Base-by-base conservation (phyloP, 2,888 invertebrate genomes). In the Drosophila subquinaria region DNA sequence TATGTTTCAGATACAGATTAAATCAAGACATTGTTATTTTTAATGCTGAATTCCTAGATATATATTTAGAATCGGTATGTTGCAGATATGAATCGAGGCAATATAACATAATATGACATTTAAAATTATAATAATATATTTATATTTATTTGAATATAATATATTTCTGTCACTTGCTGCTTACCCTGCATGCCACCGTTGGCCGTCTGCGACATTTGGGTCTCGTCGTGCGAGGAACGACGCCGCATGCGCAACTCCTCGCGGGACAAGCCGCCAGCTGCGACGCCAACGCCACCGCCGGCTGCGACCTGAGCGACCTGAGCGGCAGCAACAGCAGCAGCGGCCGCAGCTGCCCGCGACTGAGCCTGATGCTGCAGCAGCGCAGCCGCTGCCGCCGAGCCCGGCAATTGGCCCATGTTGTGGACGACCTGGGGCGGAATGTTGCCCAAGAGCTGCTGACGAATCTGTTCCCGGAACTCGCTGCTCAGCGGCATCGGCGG, bases 181-280 rank as follows among this genome's bases (percentile, higher is more conserved):
- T 87, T 92, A 93, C 93, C 93, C 69, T 89, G 90, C 40, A 92
- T 88, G 55, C 90, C 91, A n/a, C 71, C 79, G 0, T 85, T 73
- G 3, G 80, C 73, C 33, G 80, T 83, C 53, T 92, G 92, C 8
- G 91, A 79, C 74, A 92, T 86, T 86, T 93, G 93, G 0, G 92
- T 92, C 75, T 93, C 93, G 66, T 93, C 93, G 62, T 93, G 93
- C n/a, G 93, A 93, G 2, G 93, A 93, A 52, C 93, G 91, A 9
- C 93, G 89, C 8, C 93, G 90, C 90, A 93, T 91, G 47, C 93
- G 90, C 64, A 93, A 73, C 84, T 93, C 93, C 72, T 93, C 93
- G 10, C 93, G 88, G n/a, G 92, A 91, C 53, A 93, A 55, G 30
- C 88, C 92, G 6, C 77, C 79, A 6, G 62, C 38, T 20, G 45